Conservation (phyloP, 23 tunicate genomes). For the Trididemnum nubilum region DNA sequence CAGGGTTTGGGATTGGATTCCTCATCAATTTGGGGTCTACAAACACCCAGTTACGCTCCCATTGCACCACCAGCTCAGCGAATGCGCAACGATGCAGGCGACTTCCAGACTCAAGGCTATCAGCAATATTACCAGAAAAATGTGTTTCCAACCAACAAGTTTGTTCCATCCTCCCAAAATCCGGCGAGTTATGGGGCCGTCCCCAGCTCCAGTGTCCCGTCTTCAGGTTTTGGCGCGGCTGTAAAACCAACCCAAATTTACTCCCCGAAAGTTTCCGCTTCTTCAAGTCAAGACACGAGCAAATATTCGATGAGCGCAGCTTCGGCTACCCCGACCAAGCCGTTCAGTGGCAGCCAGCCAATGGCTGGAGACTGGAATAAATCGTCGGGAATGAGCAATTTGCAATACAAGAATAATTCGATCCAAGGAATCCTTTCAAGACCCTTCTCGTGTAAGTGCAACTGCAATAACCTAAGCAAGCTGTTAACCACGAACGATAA, state of each 20-base stretch:
- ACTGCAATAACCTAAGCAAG: background rate
- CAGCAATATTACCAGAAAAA: conserved; percentile 46
- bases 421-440: conserved; percentile 80
- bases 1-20: conserved; percentile 30
- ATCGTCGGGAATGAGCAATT: background rate
- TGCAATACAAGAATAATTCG: conserved; percentile 47
- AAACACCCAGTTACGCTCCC: conserved; percentile 39
- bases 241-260: conserved; percentile 38
- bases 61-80: conserved; percentile 67
- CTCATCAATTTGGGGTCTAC: conserved; percentile 22
- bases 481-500: too few species aligned
- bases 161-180: conserved; percentile 40
- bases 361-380: conserved; percentile 58
- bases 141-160: conserved; percentile 22
- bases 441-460: conserved; percentile 65
- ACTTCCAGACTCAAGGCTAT: background rate
- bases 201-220: conserved; percentile 36
- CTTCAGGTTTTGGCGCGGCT: conserved; percentile 30
- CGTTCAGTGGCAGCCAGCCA: conserved; percentile 1
- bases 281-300: conserved; percentile 24
- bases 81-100: conserved; percentile 20
- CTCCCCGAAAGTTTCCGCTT: conserved; percentile 59
- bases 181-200: conserved; percentile 33
- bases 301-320: conserved; percentile 28
- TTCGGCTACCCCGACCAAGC: conserved; percentile 13